Percentiles rank a stretch among this genome's conserved stretches.
Evolutionary conservation across 2,113 vertebrate species (phyloP).

Genomic region (Engraulis encrasicolus): DNA sequence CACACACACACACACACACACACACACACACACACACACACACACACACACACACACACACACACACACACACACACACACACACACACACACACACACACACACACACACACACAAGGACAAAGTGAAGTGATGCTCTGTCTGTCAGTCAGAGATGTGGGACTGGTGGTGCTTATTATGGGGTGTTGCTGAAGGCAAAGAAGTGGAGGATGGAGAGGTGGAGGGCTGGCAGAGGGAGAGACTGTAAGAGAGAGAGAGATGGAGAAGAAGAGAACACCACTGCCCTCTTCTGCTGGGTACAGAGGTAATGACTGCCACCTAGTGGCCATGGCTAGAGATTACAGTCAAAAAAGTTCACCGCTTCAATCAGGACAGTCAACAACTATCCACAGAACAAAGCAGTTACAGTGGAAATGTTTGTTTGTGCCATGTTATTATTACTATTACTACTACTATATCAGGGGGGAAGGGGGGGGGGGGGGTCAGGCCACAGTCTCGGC

Average conservation of each 20-base stretch:
- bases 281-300: background rate
- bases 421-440: slow-evolving; percentile 17
- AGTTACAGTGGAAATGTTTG: slow-evolving; percentile 35
- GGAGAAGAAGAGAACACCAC: background rate
- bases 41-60: slow-evolving; percentile 4
- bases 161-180: slow-evolving; percentile 45
- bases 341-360: slow-evolving; percentile 38
- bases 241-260: no score
- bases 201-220: no score
- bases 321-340: slow-evolving; percentile 47
- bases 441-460: no score
- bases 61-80: background rate
- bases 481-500: no score
- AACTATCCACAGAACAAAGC: background rate
- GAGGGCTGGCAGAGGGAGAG: slow-evolving; percentile 28
- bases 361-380: slow-evolving; percentile 42
- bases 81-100: slow-evolving; percentile 1
- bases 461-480: no score
- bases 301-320: slow-evolving; percentile 50
- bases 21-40: slow-evolving; percentile 4
- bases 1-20: slow-evolving; percentile 9
- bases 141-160: slow-evolving; percentile 26
- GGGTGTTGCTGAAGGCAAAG: background rate
- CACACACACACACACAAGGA: slow-evolving; percentile 6
- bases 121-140: background rate